Evolutionary conservation across 2,797 vertebrate genomes (phyloP).

Genomic region (Hemibagrus guttatus): DNA sequence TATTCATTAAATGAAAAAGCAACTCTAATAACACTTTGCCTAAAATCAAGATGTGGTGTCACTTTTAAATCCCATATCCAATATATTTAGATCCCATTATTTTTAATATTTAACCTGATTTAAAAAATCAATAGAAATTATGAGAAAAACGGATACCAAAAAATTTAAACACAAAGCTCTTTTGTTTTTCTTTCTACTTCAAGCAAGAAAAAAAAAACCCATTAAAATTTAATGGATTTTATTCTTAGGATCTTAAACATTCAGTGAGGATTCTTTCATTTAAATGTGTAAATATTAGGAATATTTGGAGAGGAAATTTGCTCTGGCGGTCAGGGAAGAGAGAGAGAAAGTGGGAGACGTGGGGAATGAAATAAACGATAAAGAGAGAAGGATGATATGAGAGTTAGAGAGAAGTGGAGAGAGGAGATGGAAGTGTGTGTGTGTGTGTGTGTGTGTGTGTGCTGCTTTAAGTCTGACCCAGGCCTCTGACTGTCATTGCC

Average conservation of each 20-base stretch:
- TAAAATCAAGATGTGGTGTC: background rate
- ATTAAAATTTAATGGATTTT: background rate
- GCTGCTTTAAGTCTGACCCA: slow-evolving; percentile 45
- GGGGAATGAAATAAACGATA: background rate
- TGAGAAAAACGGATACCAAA: background rate
- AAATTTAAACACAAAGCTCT: background rate
- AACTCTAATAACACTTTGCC: background rate
- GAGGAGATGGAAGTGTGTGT: slow-evolving; percentile 11
- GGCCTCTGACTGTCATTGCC: slow-evolving; percentile 54
- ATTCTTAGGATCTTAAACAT: background rate
- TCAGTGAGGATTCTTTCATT: background rate
- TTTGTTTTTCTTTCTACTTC: background rate
- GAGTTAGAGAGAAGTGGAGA: background rate
- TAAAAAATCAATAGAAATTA: background rate
- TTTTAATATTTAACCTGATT: background rate
- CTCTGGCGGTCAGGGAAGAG: background rate
- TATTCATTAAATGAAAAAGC: no score
- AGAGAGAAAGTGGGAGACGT: background rate
- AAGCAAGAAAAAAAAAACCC: background rate
- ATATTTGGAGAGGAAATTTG: background rate
- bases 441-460: slow-evolving; percentile 27
- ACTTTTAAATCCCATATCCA: background rate
- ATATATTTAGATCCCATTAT: background rate
- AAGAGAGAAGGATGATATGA: background rate
- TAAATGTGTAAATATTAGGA: slow-evolving; percentile 1